phyloP scores from a whole-genome alignment of 2,113 vertebrate genomes.

The Petroica traversi region DNA sequence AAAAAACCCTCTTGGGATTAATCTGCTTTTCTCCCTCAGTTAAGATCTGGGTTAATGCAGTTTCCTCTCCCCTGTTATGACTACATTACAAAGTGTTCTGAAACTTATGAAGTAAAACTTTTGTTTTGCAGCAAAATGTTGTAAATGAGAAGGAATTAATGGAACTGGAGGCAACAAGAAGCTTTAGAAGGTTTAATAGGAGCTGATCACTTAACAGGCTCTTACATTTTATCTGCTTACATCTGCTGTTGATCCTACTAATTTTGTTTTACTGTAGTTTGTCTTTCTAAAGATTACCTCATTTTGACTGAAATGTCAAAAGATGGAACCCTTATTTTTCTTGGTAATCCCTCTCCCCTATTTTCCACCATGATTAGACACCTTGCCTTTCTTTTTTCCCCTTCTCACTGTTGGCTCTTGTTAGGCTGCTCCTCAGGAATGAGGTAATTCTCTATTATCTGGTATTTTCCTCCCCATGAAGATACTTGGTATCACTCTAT shows the following conservation, averaged over 20 bases:
- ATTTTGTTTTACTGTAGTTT: background rate
- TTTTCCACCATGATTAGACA: background rate
- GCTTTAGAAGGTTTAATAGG: background rate
- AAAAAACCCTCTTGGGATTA: background rate
- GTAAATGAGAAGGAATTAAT: background rate
- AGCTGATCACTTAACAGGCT: background rate
- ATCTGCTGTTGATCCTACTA: background rate
- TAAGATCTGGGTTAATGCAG: background rate
- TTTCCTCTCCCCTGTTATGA: background rate
- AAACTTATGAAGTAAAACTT: background rate
- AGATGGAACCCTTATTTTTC: background rate
- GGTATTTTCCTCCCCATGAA: background rate
- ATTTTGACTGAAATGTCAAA: background rate
- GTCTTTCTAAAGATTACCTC: background rate
- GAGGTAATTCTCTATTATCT: background rate
- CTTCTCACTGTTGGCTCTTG: background rate
- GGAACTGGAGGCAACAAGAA: background rate
- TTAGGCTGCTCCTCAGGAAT: background rate
- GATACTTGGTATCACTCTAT: background rate
- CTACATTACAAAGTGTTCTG: background rate
- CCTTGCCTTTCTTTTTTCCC: background rate
- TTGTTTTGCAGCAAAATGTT: background rate
- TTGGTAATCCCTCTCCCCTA: background rate
- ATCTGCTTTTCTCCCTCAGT: background rate
- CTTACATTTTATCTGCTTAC: background rate